These are phyloP conservation scores for Cirrhinus molitorella DNA, from an alignment of 2,797 vertebrate species.

Conservation along the genomic window DNA sequence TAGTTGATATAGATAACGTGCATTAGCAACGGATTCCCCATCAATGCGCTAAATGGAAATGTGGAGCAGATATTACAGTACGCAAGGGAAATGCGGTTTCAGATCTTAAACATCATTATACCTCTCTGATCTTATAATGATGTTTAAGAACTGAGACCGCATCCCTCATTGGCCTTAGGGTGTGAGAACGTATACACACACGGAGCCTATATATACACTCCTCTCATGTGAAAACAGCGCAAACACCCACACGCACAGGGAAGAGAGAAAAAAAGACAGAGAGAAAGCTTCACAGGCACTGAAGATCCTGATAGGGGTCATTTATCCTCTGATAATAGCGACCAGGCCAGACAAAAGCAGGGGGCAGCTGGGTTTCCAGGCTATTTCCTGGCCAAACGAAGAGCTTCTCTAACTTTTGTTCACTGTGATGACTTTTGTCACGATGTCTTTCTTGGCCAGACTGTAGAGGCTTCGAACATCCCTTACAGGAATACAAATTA, in stretches of 20 bases:
- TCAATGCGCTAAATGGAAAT: constrained; percentile 40
- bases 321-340: constrained; percentile 48
- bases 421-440: constrained; percentile 60
- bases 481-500: constrained; percentile 59
- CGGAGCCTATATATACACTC: constrained; percentile 32
- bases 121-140: constrained; percentile 30
- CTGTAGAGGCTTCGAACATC: constrained; percentile 36
- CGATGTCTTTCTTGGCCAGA: constrained; percentile 53
- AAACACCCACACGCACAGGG: constrained; percentile 1
- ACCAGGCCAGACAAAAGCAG: constrained; percentile 46
- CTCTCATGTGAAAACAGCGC: constrained; percentile 24
- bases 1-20: constrained; percentile 21
- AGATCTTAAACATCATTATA: constrained; percentile 27
- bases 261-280: constrained; percentile 1
- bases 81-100: background rate
- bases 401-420: constrained; percentile 58
- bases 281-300: constrained; percentile 36
- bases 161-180: constrained; percentile 21
- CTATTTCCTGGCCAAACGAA: constrained; percentile 52
- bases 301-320: constrained; percentile 51
- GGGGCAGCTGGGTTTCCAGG: constrained; percentile 52
- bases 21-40: constrained; percentile 9
- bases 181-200: constrained; percentile 18
- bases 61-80: constrained; percentile 1
- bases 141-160: constrained; percentile 19